Conservation (phyloP, 2,888 invertebrate species). For the Pomacea canaliculata region DNA sequence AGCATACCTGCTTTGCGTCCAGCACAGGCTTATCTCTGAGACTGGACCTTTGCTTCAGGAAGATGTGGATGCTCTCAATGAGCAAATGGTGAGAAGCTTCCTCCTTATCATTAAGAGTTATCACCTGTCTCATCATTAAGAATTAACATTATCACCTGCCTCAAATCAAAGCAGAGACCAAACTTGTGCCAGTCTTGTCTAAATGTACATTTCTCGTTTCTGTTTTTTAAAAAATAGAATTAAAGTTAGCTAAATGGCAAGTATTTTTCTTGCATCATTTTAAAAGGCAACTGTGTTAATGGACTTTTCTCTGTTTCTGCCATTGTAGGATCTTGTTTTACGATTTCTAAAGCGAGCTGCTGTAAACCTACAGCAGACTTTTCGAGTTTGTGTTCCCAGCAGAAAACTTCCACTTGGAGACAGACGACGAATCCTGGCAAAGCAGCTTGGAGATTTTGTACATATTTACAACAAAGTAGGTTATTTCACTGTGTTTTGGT, state of each 20-base stretch:
- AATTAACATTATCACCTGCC: no score
- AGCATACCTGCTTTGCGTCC: constrained; percentile 67
- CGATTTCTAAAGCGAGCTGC: constrained; percentile 69
- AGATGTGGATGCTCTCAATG: constrained; percentile 67
- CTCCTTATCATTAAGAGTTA: no score
- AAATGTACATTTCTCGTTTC: no score
- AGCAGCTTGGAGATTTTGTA: constrained; percentile 69
- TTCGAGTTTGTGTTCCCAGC: constrained; percentile 68
- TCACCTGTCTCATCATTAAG: no score
- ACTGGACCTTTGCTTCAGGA: constrained; percentile 46
- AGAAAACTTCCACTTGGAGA: constrained; percentile 64
- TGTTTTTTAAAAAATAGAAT: no score
- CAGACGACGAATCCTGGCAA: constrained; percentile 67
- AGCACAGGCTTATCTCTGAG: constrained; percentile 65
- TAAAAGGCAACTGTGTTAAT: no score
- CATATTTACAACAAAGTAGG: constrained; percentile 68
- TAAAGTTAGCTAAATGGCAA: no score
- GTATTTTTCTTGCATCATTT: no score
- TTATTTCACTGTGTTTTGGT: no score
- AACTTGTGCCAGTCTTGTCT: no score
- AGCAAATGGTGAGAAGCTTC: constrained; percentile 65
- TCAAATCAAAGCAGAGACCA: no score
- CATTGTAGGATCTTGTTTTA: constrained; percentile 66
- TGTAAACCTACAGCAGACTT: constrained; percentile 67
- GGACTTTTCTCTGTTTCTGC: no score